Evolutionary conservation across 2,797 vertebrate genomes (phyloP).

Genomic region (Lithobates sylvaticus): DNA sequence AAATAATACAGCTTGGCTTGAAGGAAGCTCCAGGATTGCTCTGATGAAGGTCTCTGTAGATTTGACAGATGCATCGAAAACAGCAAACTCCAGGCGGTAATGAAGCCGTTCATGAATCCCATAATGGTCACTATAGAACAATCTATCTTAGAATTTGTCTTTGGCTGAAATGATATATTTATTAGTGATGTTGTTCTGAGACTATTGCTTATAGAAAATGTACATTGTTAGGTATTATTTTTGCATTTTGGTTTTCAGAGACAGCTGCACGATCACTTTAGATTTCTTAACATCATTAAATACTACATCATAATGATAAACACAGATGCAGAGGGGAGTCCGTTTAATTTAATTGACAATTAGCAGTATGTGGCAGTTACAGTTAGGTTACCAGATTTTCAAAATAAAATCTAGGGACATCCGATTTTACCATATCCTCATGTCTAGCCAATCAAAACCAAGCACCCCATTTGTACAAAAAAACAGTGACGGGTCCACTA

Average conservation of each 20-base stretch:
- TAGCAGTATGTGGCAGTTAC: too few relatives aligned
- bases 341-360: too few relatives aligned
- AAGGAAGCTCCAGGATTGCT: background rate
- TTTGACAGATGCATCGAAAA: slow-evolving; percentile 19
- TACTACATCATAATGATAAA: background rate
- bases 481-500: too few relatives aligned
- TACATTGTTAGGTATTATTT: background rate
- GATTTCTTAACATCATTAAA: slow-evolving; percentile 19
- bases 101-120: background rate
- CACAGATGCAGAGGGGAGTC: too few relatives aligned
- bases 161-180: background rate
- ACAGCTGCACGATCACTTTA: slow-evolving; percentile 16
- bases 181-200: background rate
- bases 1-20: slow-evolving; percentile 22
- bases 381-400: too few relatives aligned
- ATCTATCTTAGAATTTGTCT: background rate
- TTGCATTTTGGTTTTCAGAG: background rate
- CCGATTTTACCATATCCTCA: too few relatives aligned
- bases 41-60: slow-evolving; percentile 18
- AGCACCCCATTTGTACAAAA: too few relatives aligned
- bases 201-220: background rate
- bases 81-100: background rate
- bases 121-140: background rate
- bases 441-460: too few relatives aligned
- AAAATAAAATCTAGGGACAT: too few relatives aligned